phyloP scores from a whole-genome alignment of 2,113 vertebrate genomes.

The Grus americana region DNA sequence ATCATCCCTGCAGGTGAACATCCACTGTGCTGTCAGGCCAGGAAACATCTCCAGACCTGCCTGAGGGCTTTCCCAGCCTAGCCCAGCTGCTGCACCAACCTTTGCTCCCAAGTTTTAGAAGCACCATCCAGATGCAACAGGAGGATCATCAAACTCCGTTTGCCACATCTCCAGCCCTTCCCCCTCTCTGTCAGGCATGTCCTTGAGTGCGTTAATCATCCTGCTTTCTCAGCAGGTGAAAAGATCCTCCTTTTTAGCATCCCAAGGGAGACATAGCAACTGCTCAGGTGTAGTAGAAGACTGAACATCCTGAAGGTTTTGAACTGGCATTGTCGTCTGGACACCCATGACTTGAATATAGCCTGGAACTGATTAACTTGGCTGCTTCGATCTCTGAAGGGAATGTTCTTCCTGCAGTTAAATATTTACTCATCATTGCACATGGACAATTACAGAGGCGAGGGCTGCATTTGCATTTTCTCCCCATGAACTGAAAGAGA shows the following conservation, averaged over 20 bases:
- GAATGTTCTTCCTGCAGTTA: conserved; percentile 64
- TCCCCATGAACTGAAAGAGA: not conserved
- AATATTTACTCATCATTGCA: conserved; percentile 57
- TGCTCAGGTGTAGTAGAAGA: not conserved
- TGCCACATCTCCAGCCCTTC: not conserved
- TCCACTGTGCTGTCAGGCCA: not conserved
- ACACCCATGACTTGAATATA: not conserved
- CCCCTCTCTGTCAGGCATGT: not conserved
- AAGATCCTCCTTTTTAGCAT: not conserved
- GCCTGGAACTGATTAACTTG: conserved; percentile 62
- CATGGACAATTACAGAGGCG: not conserved
- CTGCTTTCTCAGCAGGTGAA: not conserved
- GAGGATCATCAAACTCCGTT: not conserved
- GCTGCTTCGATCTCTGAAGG: conserved; percentile 23
- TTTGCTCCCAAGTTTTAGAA: not conserved
- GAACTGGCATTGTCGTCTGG: conserved; percentile 42
- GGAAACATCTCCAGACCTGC: not conserved
- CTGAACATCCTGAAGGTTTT: conserved; percentile 40
- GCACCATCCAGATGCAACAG: not conserved
- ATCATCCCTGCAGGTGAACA: not conserved
- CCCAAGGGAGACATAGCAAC: not conserved
- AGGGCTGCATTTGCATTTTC: not conserved
- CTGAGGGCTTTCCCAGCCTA: not conserved
- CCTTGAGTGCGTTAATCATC: not conserved
- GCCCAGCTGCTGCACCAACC: not conserved